Base-by-base conservation (phyloP, 2,888 invertebrate species). In the Chouioia cunea region DNA sequence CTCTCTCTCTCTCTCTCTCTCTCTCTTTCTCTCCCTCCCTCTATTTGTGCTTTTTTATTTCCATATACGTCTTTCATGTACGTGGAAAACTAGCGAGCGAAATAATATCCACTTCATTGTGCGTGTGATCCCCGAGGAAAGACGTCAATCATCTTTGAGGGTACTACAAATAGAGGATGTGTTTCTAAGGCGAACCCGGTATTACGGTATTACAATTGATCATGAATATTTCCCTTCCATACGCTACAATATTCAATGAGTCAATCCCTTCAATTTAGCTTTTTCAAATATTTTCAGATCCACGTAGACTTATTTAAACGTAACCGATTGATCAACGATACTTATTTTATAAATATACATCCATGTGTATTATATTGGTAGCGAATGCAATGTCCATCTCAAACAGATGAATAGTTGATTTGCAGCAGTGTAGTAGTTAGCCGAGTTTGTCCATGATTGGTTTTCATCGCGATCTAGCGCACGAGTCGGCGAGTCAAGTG, bases 191-290 rank as follows among this genome's bases (percentile, higher is more conserved):
- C 53, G 18, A 59, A 16, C 53, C 22, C 15, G n/a, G 59, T 53
- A 66, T 66, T 66, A 66, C 15, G n/a, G 59, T 53, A 66, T 66
- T 66, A 66, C 59, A 46, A 47, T 27, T 67, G 66, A 67, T 67
- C 52, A 53, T 60, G 53, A 54, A 67, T 67, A 47, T 36, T 50
- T 52, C 23, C 23, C 27, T 14, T 58, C 53, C 59, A 23, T 16
- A 14, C 18, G 14, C 36, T 0, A 23, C 58, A 36, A 36, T 65
- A 22, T 47, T 58, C 65, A 48, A 65, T 48, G 57, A 58, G 43
- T 65, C 22, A 57, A 57, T 58, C 65, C 6, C 27, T n/a, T n/a
- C n/a, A n/a, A n/a, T n/a, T n/a, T n/a, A n/a, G 27, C 27, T 27
- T 27, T 6, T 27, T 6, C 3, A 27, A 27, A 4, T 27, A 27